A percentile compares a stretch with the other conserved stretches of the same genome.
phyloP scores from a whole-genome alignment of 1,140 invertebrate genomes.

The Drosophila ercepeae region DNA sequence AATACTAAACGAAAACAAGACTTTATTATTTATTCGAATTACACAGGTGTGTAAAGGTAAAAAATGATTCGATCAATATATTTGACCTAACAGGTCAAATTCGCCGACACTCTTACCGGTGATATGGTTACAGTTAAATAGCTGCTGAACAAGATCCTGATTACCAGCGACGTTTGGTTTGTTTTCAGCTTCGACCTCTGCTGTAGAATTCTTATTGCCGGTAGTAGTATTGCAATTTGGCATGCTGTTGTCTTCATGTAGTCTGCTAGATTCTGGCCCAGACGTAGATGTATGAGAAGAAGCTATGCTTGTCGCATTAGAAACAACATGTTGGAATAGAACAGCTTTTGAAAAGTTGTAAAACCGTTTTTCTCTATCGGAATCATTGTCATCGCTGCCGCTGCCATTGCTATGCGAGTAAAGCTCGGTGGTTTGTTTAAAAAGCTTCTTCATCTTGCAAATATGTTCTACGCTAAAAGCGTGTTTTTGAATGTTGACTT shows the following conservation, averaged over 20 bases:
- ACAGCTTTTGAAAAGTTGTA: conserved; percentile 65
- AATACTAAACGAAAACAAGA: conserved; percentile 14
- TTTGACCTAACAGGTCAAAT: conserved; percentile 1
- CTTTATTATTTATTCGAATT: not conserved
- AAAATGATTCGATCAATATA: conserved; percentile 22
- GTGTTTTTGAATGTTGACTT: conserved; percentile 76
- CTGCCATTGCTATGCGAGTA: conserved; percentile 56
- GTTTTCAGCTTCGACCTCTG: conserved; percentile 60
- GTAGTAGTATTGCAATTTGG: conserved; percentile 18
- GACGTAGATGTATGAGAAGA: conserved; percentile 4
- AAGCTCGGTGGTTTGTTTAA: conserved; percentile 62
- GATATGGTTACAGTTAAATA: conserved; percentile 77
- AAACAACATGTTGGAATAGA: conserved; percentile 62
- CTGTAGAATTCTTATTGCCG: conserved; percentile 2
- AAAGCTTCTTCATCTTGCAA: conserved; percentile 61
- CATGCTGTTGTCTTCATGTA: conserved; percentile 28
- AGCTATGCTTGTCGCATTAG: conserved; percentile 28
- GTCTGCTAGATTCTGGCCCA: conserved; percentile 62
- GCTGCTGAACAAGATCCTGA: conserved; percentile 76
- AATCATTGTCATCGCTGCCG: conserved; percentile 61
- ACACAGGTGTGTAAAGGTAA: not conserved
- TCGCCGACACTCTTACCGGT: conserved; percentile 74
- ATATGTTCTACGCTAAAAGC: conserved; percentile 74
- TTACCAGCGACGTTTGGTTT: conserved; percentile 62
- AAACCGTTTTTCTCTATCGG: conserved; percentile 49